Conservation (phyloP, 2,888 invertebrate genomes). For the Drosophila anomalata region DNA sequence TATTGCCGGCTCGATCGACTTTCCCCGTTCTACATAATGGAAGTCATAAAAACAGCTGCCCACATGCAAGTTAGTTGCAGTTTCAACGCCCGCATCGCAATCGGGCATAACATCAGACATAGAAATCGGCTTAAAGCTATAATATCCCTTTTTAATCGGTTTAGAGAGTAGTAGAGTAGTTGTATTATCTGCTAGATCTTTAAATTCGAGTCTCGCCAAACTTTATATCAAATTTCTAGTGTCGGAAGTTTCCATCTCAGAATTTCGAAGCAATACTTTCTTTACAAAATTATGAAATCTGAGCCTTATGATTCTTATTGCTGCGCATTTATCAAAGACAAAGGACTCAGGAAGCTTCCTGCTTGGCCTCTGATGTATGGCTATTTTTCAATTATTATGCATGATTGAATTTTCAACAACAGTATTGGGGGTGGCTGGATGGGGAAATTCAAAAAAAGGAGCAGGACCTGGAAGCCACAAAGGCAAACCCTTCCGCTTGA, state of each 20-base stretch:
- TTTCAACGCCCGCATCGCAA: conserved; percentile 58
- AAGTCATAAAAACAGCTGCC: conserved; percentile 78
- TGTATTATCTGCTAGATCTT: too few species aligned
- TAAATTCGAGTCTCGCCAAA: too few species aligned
- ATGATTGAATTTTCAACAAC: conserved; percentile 73
- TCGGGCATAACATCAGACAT: conserved; percentile 30
- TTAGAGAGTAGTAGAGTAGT: conserved; percentile 19
- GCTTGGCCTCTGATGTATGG: conserved; percentile 38
- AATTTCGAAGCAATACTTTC: conserved; percentile 31
- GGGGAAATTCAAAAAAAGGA: conserved; percentile 10
- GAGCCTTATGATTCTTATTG: conserved; percentile 19
- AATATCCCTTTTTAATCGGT: conserved; percentile 46
- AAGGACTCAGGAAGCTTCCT: conserved; percentile 38
- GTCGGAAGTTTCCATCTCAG: conserved; percentile 24
- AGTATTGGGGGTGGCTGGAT: conserved; percentile 33
- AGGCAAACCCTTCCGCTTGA: conserved; percentile 70
- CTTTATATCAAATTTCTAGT: conserved; percentile 11
- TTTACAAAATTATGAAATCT: conserved; percentile 48
- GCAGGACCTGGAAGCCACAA: conserved; percentile 25
- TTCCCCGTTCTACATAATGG: conserved; percentile 40
- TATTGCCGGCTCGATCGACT: conserved; percentile 52
- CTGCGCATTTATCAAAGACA: conserved; percentile 43
- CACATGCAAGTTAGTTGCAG: conserved; percentile 53
- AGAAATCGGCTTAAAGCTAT: conserved; percentile 68
- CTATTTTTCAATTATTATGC: conserved; percentile 80